A percentile compares a stretch with the other conserved stretches of the same genome.
Evolutionary conservation across 2,113 vertebrate genomes (phyloP).

Genomic region (Tetrao urogallus): DNA sequence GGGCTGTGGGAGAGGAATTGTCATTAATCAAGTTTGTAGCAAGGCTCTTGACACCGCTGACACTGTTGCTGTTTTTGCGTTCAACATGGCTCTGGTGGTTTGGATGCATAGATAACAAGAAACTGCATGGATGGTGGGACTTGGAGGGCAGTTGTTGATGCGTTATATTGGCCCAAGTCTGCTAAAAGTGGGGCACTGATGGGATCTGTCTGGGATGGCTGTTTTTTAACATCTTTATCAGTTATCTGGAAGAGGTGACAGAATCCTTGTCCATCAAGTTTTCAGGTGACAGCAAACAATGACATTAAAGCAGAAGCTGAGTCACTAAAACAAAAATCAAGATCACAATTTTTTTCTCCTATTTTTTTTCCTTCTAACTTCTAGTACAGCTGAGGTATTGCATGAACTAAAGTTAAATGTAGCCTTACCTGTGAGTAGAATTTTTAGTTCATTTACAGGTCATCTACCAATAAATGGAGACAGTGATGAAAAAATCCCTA

Average conservation of each 20-base stretch:
- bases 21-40: not conserved
- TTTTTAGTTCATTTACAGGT: not conserved
- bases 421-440: not conserved
- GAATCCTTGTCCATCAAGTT: not conserved
- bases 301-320: not conserved
- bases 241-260: not conserved
- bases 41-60: not conserved
- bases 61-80: not conserved
- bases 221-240: not conserved
- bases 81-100: rapidly evolving
- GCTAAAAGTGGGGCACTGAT: rapidly evolving
- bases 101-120: not conserved
- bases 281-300: not conserved
- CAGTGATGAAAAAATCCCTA: not conserved
- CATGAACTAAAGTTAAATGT: not conserved
- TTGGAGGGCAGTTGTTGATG: too few relatives aligned
- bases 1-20: rapidly evolving
- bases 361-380: not conserved
- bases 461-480: not conserved
- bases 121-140: rapidly evolving
- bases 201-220: not conserved
- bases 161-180: not conserved
- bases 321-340: not conserved
- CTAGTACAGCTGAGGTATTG: not conserved
- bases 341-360: not conserved